phyloP scores from a whole-genome alignment of 2,888 invertebrate species.

The Desoria tigrina region DNA sequence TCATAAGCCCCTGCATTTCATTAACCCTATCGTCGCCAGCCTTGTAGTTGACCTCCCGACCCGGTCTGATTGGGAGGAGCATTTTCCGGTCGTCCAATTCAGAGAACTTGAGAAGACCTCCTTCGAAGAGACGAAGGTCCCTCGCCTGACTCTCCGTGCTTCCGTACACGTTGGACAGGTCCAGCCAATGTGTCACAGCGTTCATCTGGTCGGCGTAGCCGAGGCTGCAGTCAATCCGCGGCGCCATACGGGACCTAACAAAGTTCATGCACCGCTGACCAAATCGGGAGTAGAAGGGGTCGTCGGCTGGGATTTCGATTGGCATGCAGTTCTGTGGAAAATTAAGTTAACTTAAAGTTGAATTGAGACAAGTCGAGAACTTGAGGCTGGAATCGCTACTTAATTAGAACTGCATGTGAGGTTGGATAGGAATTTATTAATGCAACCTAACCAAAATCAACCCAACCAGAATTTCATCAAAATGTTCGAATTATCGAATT shows the following conservation, averaged over 20 bases:
- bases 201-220: conserved; percentile 74
- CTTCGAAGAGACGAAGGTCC: conserved; percentile 67
- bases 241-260: conserved; percentile 69
- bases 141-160: conserved; percentile 68
- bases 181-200: conserved; percentile 71
- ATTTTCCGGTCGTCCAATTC: conserved; percentile 33
- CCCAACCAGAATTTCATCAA: too few species aligned
- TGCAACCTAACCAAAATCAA: too few species aligned
- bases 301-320: conserved; percentile 50
- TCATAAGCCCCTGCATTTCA: conserved; percentile 47
- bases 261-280: conserved; percentile 67
- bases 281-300: conserved; percentile 47
- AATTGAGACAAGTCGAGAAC: too few species aligned
- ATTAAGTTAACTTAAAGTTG: too few species aligned
- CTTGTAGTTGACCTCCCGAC: conserved; percentile 30
- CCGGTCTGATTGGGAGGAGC: conserved; percentile 34
- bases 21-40: conserved; percentile 51
- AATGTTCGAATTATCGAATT: too few species aligned
- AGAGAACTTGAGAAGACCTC: conserved; percentile 60
- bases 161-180: conserved; percentile 79
- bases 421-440: too few species aligned
- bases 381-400: too few species aligned
- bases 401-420: too few species aligned
- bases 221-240: conserved; percentile 65
- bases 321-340: conserved; percentile 51